A percentile compares a stretch with the other conserved stretches of the same genome.
These are phyloP conservation scores for Helicoverpa assulta DNA, from an alignment of 2,888 invertebrate genomes.

Conservation along the genomic window DNA sequence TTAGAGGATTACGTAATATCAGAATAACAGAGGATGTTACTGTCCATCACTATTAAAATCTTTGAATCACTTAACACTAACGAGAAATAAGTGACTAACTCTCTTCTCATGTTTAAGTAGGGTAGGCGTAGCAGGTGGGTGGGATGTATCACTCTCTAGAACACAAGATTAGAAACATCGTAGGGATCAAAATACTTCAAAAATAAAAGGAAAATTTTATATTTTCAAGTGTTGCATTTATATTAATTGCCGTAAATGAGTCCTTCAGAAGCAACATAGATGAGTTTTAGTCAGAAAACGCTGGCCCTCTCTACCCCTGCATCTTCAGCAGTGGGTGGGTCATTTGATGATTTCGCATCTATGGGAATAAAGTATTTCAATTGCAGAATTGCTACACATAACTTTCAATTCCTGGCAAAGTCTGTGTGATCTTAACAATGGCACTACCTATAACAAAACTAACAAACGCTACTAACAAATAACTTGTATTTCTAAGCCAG, in stretches of 20 bases:
- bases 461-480: not conserved
- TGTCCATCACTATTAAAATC: conserved; percentile 6
- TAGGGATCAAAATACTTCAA: not conserved
- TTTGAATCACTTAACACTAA: not conserved
- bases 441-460: too few species aligned
- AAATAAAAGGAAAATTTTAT: not conserved
- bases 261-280: too few species aligned
- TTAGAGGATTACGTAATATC: not conserved
- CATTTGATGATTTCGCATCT: too few species aligned
- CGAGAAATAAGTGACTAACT: not conserved
- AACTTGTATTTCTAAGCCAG: conserved; percentile 11
- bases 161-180: not conserved
- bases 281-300: too few species aligned
- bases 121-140: conserved; percentile 16
- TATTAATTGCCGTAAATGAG: too few species aligned
- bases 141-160: conserved; percentile 8
- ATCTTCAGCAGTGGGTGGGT: too few species aligned
- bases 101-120: not conserved
- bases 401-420: too few species aligned
- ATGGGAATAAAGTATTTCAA: too few species aligned
- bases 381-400: too few species aligned
- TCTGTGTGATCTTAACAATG: too few species aligned
- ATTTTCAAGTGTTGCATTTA: too few species aligned
- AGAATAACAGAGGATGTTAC: not conserved
- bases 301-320: too few species aligned